A percentile compares a stretch with the other conserved stretches of the same genome.
Conservation (phyloP, 2,888 invertebrate genomes). For the Drosophila borborema region DNA sequence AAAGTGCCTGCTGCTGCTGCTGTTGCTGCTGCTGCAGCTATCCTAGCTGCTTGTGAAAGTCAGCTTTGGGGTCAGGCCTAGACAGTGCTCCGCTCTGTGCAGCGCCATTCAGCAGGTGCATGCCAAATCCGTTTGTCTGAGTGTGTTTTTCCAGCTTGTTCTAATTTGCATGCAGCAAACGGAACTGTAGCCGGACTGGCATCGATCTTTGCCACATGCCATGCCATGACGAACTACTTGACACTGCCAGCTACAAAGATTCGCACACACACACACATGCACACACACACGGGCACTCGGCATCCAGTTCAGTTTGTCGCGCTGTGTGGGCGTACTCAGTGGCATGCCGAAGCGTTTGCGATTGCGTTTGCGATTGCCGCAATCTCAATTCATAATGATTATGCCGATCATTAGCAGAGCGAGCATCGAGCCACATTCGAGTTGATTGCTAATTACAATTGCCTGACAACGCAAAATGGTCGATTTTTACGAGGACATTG, state of each 20-base stretch:
- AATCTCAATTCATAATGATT: conserved; percentile 73
- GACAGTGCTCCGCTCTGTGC: too few species aligned
- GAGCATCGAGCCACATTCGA: conserved; percentile 21
- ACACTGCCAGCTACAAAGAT: conserved; percentile 27
- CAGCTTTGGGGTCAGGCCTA: conserved; percentile 56
- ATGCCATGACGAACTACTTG: conserved; percentile 72
- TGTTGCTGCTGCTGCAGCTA: conserved; percentile 6
- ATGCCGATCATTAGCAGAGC: conserved; percentile 55
- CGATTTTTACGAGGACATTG: conserved; percentile 55
- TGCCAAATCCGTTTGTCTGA: conserved; percentile 77
- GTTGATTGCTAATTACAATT: conserved; percentile 64
- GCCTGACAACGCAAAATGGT: conserved; percentile 29
- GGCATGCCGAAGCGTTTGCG: conserved; percentile 30
- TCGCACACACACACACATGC: not conserved
- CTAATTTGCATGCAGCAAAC: conserved; percentile 78
- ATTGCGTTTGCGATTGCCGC: conserved; percentile 36
- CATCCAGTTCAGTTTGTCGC: conserved; percentile 11
- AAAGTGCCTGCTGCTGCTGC: conserved; percentile 54
- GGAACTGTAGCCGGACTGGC: conserved; percentile 69
- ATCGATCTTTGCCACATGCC: conserved; percentile 52
- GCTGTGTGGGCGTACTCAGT: conserved; percentile 55
- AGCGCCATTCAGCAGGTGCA: conserved; percentile 59
- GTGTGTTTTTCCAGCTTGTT: conserved; percentile 73
- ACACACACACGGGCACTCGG: not conserved
- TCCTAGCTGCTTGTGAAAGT: conserved; percentile 67